Evolutionary conservation across 2,888 invertebrate genomes (phyloP).

Genomic region (Capitulum mitella): DNA sequence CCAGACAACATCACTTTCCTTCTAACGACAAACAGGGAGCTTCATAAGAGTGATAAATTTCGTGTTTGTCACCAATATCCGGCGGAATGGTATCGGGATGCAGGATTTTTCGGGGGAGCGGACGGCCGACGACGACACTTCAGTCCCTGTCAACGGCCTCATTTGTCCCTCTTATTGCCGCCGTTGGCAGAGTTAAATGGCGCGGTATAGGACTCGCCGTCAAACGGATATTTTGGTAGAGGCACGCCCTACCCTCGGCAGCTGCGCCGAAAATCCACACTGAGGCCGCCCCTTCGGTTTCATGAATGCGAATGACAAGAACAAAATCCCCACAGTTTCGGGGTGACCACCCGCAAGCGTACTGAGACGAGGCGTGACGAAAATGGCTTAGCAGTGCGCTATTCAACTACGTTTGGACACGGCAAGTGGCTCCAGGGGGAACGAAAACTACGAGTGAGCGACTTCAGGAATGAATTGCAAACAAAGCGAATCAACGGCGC

Average conservation of each 20-base stretch:
- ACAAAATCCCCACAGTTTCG: neutral
- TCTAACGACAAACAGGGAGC: neutral
- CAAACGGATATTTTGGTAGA: neutral
- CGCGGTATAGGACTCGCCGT: neutral
- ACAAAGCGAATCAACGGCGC: too few species aligned
- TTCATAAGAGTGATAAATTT: neutral
- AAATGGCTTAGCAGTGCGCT: too few species aligned
- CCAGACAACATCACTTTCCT: neutral
- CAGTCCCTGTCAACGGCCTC: neutral
- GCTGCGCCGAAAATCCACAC: neutral
- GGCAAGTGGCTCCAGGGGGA: too few species aligned
- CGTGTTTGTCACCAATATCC: slow-evolving; percentile 20
- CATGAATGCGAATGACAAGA: neutral
- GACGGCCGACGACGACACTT: neutral
- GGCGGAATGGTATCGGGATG: neutral
- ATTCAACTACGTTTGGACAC: too few species aligned
- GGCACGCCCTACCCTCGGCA: neutral
- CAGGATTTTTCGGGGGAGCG: neutral
- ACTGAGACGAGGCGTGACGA: too few species aligned
- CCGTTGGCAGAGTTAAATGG: neutral
- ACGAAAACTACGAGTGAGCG: too few species aligned
- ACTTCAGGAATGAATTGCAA: too few species aligned
- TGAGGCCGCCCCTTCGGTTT: neutral
- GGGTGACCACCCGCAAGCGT: neutral
- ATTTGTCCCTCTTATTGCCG: slow-evolving; percentile 3